Percentiles rank a stretch among this genome's conserved stretches.
Evolutionary conservation across 2,113 vertebrate genomes (phyloP).

Genomic region (Tragelaphus imberbis): DNA sequence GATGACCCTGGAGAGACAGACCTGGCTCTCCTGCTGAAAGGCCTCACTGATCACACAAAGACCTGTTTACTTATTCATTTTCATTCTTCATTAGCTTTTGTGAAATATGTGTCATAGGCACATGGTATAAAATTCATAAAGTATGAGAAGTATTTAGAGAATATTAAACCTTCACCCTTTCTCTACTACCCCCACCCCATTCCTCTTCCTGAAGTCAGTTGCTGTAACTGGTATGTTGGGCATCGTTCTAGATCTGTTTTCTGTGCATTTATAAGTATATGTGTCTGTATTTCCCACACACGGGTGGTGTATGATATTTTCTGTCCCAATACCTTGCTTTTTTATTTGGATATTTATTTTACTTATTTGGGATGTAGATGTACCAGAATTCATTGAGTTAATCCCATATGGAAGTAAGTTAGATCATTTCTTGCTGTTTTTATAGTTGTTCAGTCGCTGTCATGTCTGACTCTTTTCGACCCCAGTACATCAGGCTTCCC

Average conservation of each 20-base stretch:
- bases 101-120: neutral
- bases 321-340: neutral
- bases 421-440: neutral
- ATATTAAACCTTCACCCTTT: neutral
- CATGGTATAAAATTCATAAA: neutral
- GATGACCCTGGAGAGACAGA: neutral
- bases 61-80: neutral
- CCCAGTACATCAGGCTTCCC: neutral
- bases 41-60: neutral
- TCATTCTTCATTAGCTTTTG: neutral
- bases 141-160: neutral
- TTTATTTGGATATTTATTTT: neutral
- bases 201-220: neutral
- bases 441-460: neutral
- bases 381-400: neutral
- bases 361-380: neutral
- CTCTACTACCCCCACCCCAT: accelerated
- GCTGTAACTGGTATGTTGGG: neutral
- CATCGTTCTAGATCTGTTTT: neutral
- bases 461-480: neutral
- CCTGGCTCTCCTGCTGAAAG: neutral
- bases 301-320: neutral
- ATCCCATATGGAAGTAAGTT: neutral
- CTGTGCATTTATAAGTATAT: neutral
- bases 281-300: neutral